phyloP scores from a whole-genome alignment of 2,888 invertebrate genomes.

The Hydroisotoma schaefferi region DNA sequence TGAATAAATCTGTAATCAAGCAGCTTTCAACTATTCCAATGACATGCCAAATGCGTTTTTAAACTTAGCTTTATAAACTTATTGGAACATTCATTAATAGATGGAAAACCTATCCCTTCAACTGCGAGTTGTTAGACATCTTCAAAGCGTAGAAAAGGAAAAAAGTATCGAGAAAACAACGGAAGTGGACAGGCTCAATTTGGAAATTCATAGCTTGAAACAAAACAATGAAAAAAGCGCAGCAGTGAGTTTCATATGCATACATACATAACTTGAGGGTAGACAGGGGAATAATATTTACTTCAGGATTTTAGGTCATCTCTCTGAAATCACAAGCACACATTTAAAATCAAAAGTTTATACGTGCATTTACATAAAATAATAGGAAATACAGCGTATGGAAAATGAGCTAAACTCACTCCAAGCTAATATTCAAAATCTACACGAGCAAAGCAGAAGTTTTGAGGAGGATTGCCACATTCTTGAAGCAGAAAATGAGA shows the following conservation, averaged over 20 bases:
- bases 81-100: slow-evolving; percentile 14
- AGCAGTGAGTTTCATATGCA: no score
- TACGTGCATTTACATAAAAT: no score
- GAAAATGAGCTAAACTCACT: slow-evolving; percentile 34
- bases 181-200: slow-evolving; percentile 21
- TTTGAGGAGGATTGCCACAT: slow-evolving; percentile 15
- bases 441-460: slow-evolving; percentile 25
- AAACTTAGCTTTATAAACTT: no score
- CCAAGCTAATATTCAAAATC: slow-evolving; percentile 26
- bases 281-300: no score
- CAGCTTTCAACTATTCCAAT: no score
- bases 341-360: no score
- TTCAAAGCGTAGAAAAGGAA: slow-evolving; percentile 33
- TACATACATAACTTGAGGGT: no score
- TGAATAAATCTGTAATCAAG: slow-evolving; percentile 33
- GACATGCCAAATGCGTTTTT: no score
- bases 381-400: slow-evolving; percentile 36
- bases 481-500: slow-evolving; percentile 18
- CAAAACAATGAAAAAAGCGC: slow-evolving; percentile 19
- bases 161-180: slow-evolving; percentile 23
- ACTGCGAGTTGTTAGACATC: slow-evolving; percentile 39
- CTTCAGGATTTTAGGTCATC: no score
- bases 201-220: slow-evolving; percentile 20
- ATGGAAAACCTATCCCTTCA: slow-evolving; percentile 39
- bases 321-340: no score